These are phyloP conservation scores for Cheilinus undulatus DNA, from an alignment of 2,113 vertebrate genomes.

Conservation along the genomic window DNA sequence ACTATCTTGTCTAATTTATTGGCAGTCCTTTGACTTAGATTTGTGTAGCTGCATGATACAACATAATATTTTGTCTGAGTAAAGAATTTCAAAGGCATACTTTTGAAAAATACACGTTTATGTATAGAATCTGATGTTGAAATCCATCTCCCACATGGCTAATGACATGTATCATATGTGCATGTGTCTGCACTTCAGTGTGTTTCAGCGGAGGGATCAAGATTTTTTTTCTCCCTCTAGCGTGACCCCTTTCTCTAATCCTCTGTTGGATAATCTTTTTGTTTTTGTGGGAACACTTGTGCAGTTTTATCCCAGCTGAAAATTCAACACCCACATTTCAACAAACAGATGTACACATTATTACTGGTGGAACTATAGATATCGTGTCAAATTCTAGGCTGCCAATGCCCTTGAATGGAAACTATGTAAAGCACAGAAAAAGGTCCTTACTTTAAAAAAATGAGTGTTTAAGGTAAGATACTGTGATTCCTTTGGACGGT, in stretches of 20 bases:
- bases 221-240: slow-evolving; percentile 28
- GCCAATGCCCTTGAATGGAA: not conserved
- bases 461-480: not conserved
- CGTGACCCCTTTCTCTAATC: slow-evolving; percentile 77
- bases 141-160: not conserved
- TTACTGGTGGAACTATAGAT: not conserved
- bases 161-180: not conserved
- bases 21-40: not conserved
- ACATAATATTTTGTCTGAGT: too few relatives aligned
- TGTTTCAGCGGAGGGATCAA: slow-evolving; percentile 57
- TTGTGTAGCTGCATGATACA: too few relatives aligned
- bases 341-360: not conserved
- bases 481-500: slow-evolving; percentile 29
- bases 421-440: not conserved
- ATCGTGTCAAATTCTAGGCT: not conserved
- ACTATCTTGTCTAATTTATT: not conserved
- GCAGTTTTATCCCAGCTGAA: slow-evolving; percentile 36
- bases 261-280: slow-evolving; percentile 78
- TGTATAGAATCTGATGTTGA: slow-evolving; percentile 8
- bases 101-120: not conserved
- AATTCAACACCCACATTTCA: slow-evolving; percentile 41
- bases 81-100: not conserved
- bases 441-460: not conserved
- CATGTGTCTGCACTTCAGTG: slow-evolving; percentile 29
- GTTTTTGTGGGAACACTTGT: slow-evolving; percentile 72